Conservation (phyloP, 2,113 vertebrate genomes). For the Dolichotis patagonum region DNA sequence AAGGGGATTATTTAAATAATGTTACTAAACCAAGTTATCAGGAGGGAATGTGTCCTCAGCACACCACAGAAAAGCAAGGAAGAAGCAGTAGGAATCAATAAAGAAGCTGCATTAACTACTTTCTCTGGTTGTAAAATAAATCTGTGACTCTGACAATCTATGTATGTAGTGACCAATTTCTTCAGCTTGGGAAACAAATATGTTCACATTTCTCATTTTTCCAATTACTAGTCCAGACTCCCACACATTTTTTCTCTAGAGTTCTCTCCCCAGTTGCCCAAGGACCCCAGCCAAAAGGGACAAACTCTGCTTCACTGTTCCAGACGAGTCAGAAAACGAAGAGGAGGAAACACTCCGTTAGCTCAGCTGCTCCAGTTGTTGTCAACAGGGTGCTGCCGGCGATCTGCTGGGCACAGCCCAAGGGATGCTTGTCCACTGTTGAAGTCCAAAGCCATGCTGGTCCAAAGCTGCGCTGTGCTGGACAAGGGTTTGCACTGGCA, state of each 20-base stretch:
- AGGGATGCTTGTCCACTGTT: not conserved
- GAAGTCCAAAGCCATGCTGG: not conserved
- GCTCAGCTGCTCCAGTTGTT: not conserved
- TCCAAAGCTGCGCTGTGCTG: not conserved
- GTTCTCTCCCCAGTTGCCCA: not conserved
- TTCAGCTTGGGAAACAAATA: not conserved
- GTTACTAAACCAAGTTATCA: not conserved
- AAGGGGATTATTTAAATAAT: not conserved
- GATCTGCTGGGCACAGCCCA: not conserved
- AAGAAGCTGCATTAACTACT: not conserved
- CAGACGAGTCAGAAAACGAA: not conserved
- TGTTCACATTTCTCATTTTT: conserved; percentile 14
- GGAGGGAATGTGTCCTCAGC: not conserved
- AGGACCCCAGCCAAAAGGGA: not conserved
- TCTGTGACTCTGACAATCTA: not conserved
- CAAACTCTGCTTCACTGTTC: not conserved
- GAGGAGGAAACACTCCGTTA: not conserved
- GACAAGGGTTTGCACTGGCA: not conserved
- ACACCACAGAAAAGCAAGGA: not conserved
- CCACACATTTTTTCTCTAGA: not conserved
- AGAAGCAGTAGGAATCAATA: not conserved
- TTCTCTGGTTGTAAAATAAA: conserved; percentile 11
- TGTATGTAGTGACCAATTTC: not conserved
- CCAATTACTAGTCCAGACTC: not conserved
- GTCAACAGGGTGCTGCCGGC: not conserved